These are phyloP conservation scores for Sylvilagus floridanus DNA, from an alignment of 2,797 vertebrate genomes.

Conservation along the genomic window DNA sequence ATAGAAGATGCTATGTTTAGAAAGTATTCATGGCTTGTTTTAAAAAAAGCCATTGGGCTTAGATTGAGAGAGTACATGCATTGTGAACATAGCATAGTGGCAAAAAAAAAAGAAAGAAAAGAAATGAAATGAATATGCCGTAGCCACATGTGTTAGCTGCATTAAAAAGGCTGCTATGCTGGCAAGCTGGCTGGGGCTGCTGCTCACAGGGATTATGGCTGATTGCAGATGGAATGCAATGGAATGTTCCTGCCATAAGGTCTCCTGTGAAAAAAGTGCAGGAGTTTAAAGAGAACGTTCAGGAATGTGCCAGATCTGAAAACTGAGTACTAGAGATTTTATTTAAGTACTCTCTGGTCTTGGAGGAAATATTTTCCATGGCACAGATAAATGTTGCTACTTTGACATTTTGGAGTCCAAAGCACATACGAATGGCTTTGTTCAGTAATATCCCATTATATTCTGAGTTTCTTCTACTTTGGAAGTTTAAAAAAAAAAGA, in stretches of 20 bases:
- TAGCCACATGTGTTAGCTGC: slow-evolving; percentile 71
- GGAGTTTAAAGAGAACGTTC: slow-evolving; percentile 21
- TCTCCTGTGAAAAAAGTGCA: slow-evolving; percentile 45
- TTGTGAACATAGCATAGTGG: slow-evolving; percentile 46
- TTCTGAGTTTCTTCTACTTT: slow-evolving; percentile 39
- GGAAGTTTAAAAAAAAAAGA: neutral
- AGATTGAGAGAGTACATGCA: slow-evolving; percentile 2
- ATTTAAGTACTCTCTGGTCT: slow-evolving; percentile 56
- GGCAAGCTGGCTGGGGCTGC: slow-evolving; percentile 72
- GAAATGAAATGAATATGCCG: slow-evolving; percentile 59
- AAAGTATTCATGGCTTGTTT: slow-evolving; percentile 41
- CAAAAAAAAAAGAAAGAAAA: neutral
- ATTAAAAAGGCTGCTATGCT: slow-evolving; percentile 69
- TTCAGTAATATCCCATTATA: slow-evolving; percentile 52
- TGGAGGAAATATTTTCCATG: slow-evolving; percentile 37
- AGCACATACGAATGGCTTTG: slow-evolving; percentile 50
- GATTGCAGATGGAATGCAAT: slow-evolving; percentile 76
- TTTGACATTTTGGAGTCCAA: slow-evolving; percentile 61
- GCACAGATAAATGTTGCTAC: slow-evolving; percentile 58
- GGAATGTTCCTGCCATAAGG: slow-evolving; percentile 61
- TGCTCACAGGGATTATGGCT: slow-evolving; percentile 28
- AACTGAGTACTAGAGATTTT: slow-evolving; percentile 36
- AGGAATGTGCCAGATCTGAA: slow-evolving; percentile 40
- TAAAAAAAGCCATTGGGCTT: neutral
- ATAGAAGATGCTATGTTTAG: slow-evolving; percentile 36